phyloP scores from a whole-genome alignment of 2,888 invertebrate species.

The Cantharis nigra region DNA sequence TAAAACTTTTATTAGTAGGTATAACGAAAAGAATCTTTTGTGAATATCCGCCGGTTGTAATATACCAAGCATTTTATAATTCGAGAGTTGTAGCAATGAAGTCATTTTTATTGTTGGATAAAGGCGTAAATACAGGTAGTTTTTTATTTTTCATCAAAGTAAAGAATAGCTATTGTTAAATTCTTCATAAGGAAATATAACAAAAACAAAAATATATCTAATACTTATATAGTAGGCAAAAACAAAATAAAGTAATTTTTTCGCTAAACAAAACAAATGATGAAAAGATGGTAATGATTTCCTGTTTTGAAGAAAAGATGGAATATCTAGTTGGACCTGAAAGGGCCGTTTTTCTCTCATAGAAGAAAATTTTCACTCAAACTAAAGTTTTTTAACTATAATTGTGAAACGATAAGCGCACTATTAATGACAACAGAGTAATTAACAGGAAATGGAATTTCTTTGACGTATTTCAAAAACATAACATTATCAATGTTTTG shows the following conservation, averaged over 20 bases:
- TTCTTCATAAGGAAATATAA: background rate
- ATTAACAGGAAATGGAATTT: background rate
- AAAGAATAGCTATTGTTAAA: background rate
- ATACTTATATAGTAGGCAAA: too few species aligned
- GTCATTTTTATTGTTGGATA: background rate
- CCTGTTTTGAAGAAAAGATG: too few species aligned
- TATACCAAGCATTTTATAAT: background rate
- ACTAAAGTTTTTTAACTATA: background rate
- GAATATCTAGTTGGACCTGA: too few species aligned
- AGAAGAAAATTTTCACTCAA: background rate
- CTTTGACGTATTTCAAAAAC: background rate
- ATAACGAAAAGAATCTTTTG: background rate
- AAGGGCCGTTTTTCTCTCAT: too few species aligned
- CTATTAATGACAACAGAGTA: background rate
- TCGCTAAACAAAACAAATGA: background rate
- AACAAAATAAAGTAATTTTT: background rate
- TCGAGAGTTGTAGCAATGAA: background rate
- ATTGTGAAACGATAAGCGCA: background rate
- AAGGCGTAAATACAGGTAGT: background rate
- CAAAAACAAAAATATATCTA: too few species aligned
- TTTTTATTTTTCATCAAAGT: background rate
- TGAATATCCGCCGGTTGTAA: background rate
- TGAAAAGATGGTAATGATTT: too few species aligned
- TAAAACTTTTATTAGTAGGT: background rate
- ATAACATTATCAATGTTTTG: background rate